Percentiles rank a stretch among this genome's conserved stretches.
Evolutionary conservation across 2,113 vertebrate species (phyloP).

Genomic region (Cyprinus carpio): DNA sequence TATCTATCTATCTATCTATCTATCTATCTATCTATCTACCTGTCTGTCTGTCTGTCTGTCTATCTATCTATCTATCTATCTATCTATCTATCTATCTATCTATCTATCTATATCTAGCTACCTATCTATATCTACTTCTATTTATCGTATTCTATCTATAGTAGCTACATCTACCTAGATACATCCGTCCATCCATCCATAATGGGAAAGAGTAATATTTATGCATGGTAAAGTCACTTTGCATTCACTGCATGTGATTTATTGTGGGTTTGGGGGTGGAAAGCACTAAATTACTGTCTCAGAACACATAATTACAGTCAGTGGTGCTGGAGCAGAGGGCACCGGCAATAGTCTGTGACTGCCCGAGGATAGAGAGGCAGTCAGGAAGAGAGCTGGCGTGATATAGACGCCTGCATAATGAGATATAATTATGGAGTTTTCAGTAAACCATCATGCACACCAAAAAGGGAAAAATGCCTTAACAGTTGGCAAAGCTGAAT

Average conservation of each 20-base stretch:
- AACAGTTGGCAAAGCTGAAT: not conserved
- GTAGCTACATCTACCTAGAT: too few relatives aligned
- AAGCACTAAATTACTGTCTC: constrained; percentile 60
- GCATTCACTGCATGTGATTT: constrained; percentile 63
- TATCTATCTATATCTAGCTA: too few relatives aligned
- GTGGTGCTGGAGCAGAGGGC: constrained; percentile 19
- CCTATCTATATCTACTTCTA: too few relatives aligned
- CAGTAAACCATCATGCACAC: not conserved
- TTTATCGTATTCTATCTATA: too few relatives aligned
- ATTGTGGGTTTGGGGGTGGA: constrained; percentile 42
- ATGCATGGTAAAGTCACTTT: constrained; percentile 34
- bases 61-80: not conserved
- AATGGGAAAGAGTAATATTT: constrained; percentile 13
- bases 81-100: not conserved
- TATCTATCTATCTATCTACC: not conserved
- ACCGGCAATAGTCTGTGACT: constrained; percentile 32
- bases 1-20: not conserved
- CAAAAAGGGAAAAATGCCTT: not conserved
- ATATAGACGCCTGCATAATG: not conserved
- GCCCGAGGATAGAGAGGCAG: constrained; percentile 16
- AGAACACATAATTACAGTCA: constrained; percentile 61
- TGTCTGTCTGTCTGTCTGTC: too few relatives aligned
- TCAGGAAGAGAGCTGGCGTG: not conserved
- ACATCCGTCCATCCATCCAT: not conserved
- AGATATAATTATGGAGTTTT: constrained; percentile 19